Base-by-base conservation (phyloP, 2,888 invertebrate genomes). In the Osedax fenrisi region DNA sequence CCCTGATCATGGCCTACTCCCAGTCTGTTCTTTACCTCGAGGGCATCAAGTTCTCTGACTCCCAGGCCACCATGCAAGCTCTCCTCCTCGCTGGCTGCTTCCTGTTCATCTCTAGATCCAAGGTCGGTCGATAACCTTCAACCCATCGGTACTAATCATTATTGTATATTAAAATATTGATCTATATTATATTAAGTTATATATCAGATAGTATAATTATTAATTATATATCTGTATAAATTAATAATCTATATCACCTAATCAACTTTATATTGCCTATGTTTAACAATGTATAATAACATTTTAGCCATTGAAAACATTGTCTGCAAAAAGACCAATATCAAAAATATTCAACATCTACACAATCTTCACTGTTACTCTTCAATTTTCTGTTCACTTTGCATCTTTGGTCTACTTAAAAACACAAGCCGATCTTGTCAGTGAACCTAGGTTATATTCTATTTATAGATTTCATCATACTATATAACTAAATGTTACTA, bases 321-420 rank as follows among this genome's bases (percentile, higher is more conserved):
- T 99, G 69, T 97, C 97, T 0, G 92, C 91, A 82, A 90, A 94
- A 84, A 89, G 97, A 61, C 98, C 98, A 0, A 87, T 98, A 79
- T 94, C 97, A 66, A 98, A 97, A 85, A 98, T 99, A 79, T 98
- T 99, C 86, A 99, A 99, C 85, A 84, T 92, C 72, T 99, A 99
- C 85, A 98, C 98, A 0, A 89, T 99, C 79, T 87, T 92, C 81
- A 98, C 98, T 1, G 97, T 99, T 75, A 86, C 96, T 68, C 85
- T 90, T 0, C 98, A 98, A 86, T 98, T 98, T 85, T 88, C 90
- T 26, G 92, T 97, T 2, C 98, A 98, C 84, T 97, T 99, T 86
- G 83, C 89, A 10, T 91, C 92, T 79, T 88, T 99, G 27, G 89
- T 96, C 70, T 95, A 90, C 84, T 86, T 99, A 79, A 94, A 95